Base-by-base conservation (phyloP, 1,140 invertebrate genomes). In the Frieseomelitta varia region DNA sequence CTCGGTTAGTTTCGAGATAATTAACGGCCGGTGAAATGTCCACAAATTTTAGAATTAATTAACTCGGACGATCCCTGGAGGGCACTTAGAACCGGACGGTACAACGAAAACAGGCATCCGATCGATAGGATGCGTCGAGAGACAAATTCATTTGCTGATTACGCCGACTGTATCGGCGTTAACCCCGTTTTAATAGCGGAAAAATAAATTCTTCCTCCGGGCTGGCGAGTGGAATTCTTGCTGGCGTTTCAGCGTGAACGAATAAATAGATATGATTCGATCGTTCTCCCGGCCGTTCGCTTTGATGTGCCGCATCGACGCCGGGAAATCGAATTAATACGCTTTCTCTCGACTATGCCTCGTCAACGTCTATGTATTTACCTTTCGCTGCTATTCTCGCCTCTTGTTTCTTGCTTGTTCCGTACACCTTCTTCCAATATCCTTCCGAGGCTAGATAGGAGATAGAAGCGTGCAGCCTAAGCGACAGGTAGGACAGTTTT, bases 401-500 rank as follows among this genome's bases (percentile, higher is more conserved):
- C 34, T 58, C 56, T 27, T n/a, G 17, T n/a, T 61, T 53, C 53
- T 17, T 34, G 21, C 39, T 15, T 55, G 63, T 63, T 58, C 67
- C 61, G 14, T 6, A 1, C 15, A 21, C 55, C 27, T 61, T 61
- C 61, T 34, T 81, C 69, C 73, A 58, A 79, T 87, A 84, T 79
- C 77, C 77, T 72, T 79, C 76, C 39, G 81, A 75, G 61, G 73
- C 51, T 30, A 30, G 65, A 74, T 55, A 47, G 77, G 69, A 58
- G 74, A 72, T 79, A 67, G 61, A 69, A 78, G 55, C 27, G 51
- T 63, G 27, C 10, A 56, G 61, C 15, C 30, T 72, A 4, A 19
- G 80, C 73, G 80, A 87, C 85, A 84, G 78, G 78, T 71, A 74
- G 78, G 78, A 81, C 82, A 85, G 68, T 87, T 88, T 85, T 81